Evolutionary conservation across 35 echinoderm and acorn worm species (phyloP).

Genomic region (Apostichopus parvimensis): DNA sequence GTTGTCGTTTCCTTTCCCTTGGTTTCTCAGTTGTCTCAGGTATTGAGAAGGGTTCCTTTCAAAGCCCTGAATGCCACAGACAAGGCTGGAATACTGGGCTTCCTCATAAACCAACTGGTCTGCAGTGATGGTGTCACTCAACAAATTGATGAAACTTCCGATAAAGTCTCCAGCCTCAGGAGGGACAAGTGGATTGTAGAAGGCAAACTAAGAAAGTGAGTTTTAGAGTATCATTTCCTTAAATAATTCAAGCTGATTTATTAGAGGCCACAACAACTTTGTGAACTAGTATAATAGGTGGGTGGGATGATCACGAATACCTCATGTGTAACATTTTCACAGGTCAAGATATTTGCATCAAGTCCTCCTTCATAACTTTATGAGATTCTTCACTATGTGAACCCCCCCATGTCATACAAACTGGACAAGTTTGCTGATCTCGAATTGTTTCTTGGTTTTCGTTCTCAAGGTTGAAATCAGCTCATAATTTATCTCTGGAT

Average conservation of each 20-base stretch:
- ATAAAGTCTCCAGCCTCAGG: slow-evolving; percentile 86
- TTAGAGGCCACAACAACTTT: too few relatives aligned
- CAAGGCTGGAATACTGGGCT: slow-evolving; percentile 85
- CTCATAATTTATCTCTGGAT: slow-evolving; percentile 12
- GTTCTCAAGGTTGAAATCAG: slow-evolving; percentile 36
- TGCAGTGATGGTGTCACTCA: slow-evolving; percentile 79
- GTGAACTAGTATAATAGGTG: too few relatives aligned
- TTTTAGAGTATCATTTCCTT: background rate
- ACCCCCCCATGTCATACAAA: too few relatives aligned
- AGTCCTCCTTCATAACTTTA: too few relatives aligned
- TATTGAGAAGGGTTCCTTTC: slow-evolving; percentile 74
- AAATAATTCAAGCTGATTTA: too few relatives aligned
- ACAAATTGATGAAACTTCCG: slow-evolving; percentile 86
- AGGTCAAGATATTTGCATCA: too few relatives aligned
- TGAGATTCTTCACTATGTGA: too few relatives aligned
- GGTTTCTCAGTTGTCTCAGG: slow-evolving; percentile 51
- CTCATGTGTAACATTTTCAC: too few relatives aligned
- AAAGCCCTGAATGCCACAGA: slow-evolving; percentile 79
- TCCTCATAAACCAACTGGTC: slow-evolving; percentile 97
- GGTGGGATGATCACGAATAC: too few relatives aligned
- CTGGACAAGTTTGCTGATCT: background rate
- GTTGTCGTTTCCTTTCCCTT: background rate
- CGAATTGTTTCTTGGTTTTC: background rate
- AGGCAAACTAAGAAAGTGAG: slow-evolving; percentile 97
- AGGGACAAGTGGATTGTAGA: slow-evolving; percentile 98